Evolutionary conservation across 2,888 invertebrate genomes (phyloP).

Genomic region (Lycophotia porphyrea): DNA sequence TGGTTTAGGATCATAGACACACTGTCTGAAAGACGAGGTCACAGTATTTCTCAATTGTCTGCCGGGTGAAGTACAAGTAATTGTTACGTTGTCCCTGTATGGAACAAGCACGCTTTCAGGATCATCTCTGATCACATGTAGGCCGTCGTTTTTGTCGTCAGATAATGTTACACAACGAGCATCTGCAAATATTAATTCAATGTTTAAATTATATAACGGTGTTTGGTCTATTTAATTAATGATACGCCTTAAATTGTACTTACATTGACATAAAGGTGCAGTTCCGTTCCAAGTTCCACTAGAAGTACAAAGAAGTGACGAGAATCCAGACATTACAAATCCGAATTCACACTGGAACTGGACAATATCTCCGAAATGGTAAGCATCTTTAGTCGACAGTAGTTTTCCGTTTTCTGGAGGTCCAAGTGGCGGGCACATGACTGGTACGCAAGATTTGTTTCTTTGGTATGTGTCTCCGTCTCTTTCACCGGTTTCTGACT

Average conservation of each 20-base stretch:
- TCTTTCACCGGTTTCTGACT: constrained; percentile 95
- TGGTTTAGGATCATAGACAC: constrained; percentile 98
- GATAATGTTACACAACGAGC: constrained; percentile 97
- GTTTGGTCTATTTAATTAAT: not conserved
- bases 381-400: constrained; percentile 94
- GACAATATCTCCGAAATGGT: constrained; percentile 97
- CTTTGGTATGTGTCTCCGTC: constrained; percentile 97
- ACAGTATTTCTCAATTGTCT: constrained; percentile 94
- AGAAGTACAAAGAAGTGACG: constrained; percentile 96
- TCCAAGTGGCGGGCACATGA: constrained; percentile 95
- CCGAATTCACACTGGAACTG: constrained; percentile 98
- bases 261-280: constrained; percentile 98
- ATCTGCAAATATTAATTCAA: constrained; percentile 88
- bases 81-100: constrained; percentile 97
- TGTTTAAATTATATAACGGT: not conserved
- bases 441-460: constrained; percentile 98
- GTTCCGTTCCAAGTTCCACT: constrained; percentile 98
- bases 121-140: constrained; percentile 94
- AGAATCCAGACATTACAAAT: constrained; percentile 96
- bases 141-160: constrained; percentile 96
- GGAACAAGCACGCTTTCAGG: constrained; percentile 96
- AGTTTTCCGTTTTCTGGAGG: constrained; percentile 96
- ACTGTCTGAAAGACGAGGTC: constrained; percentile 96
- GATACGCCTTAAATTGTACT: constrained; percentile 76
- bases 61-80: constrained; percentile 95